Evolutionary conservation across 2,113 vertebrate genomes (phyloP).

Genomic region (Scalopus aquaticus): DNA sequence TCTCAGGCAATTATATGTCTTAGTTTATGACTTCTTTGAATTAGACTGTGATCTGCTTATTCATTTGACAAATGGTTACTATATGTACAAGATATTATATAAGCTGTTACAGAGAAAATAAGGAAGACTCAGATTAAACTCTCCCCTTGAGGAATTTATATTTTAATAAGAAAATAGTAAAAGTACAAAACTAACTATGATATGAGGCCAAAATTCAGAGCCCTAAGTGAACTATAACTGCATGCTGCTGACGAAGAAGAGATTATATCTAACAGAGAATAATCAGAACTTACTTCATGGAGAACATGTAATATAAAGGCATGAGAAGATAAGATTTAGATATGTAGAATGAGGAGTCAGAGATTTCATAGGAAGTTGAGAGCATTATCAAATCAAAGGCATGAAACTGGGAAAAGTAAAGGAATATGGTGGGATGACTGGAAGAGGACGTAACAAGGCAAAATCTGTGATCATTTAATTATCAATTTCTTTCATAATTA

Average conservation of each 20-base stretch:
- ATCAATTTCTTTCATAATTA: background rate
- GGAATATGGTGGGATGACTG: background rate
- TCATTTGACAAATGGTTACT: background rate
- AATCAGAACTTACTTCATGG: background rate
- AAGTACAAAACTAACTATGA: background rate
- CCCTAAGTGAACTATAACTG: background rate
- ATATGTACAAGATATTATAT: background rate
- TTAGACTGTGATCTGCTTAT: background rate
- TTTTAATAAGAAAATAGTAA: background rate
- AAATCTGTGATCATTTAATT: background rate
- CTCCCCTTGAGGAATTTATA: background rate
- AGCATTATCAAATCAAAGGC: background rate
- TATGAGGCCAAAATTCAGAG: background rate
- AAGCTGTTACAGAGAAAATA: background rate
- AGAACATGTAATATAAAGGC: background rate
- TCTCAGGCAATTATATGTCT: background rate
- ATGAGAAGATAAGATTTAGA: background rate
- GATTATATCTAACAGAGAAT: background rate
- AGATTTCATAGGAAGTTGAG: background rate
- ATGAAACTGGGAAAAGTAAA: background rate
- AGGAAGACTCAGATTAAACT: background rate
- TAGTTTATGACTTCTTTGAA: conserved; percentile 16
- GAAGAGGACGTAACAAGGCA: background rate
- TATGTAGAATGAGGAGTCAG: background rate
- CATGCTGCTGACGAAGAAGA: background rate